Evolutionary conservation across 2,797 vertebrate genomes (phyloP), one percentile per base, ranked within the genome.

Genomic region (Smutsia gigantea): DNA sequence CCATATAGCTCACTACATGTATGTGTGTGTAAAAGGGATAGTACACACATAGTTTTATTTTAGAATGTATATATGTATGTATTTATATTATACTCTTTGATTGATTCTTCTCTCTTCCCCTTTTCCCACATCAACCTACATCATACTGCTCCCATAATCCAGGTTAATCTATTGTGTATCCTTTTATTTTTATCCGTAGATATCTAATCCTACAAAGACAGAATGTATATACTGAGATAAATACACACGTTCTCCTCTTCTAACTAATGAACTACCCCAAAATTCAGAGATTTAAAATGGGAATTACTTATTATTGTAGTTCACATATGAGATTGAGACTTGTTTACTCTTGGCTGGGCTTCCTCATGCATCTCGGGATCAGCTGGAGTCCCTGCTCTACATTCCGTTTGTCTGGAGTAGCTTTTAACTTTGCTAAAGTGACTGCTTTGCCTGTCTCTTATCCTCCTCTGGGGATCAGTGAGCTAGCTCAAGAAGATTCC

Each of bases 131-230:
- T 94, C 74, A 91, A 19, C 13, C 51, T 77, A 42, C 46, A 34
- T 69, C 14, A 37, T 31, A 37, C 23, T 59, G 39, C 9, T 34
- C 49, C 12, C 21, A 34, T 66, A 90, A 79, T 53, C 9, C 37
- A 90, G 18, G 42, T 55, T 94, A 95, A 61, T 1, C 14, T 71
- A 59, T 39, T 63, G 19, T 49, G 21, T 27, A 72, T 68, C 13
- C 29, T 95, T 94, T 90, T 37, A 57, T 81, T 96, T 90, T 75
- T 96, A 74, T 87, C 23, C 17, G 83, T 27, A 71, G 23, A 94
- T 7, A 46, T 57, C 57, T 86, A 86, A 15, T 64, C 29, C 14
- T 79, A 69, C 49, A 51, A 55, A 92, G 72, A 85, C 55, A 96
- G 59, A 93, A 78, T 39, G 39, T 29, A 46, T 57, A 74, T 39